Percentiles rank a stretch among this genome's conserved stretches.
Conservation (phyloP, 2,888 invertebrate genomes). For the Rhamphomyia laevipes region DNA sequence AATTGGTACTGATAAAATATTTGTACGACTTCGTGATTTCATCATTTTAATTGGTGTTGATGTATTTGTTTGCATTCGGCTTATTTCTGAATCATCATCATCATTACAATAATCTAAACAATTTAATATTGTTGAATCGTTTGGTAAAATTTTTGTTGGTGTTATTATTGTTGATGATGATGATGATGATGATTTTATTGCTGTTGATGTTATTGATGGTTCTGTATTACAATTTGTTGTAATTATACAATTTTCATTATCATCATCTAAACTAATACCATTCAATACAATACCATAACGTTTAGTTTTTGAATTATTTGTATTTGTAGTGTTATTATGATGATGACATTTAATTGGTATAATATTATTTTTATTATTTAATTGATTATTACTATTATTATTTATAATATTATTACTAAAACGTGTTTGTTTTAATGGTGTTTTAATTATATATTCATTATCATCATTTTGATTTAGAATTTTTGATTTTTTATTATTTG, state of each 20-base stretch:
- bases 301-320: slow-evolving; percentile 25
- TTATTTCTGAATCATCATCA: slow-evolving; percentile 40
- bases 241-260: slow-evolving; percentile 5
- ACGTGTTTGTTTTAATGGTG: neutral
- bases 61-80: slow-evolving; percentile 37
- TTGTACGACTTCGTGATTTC: slow-evolving; percentile 37
- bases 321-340: slow-evolving; percentile 18
- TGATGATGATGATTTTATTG: neutral
- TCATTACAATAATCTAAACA: slow-evolving; percentile 23
- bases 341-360: slow-evolving; percentile 3
- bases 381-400: neutral
- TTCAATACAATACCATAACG: slow-evolving; percentile 36
- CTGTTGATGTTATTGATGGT: slow-evolving; percentile 4
- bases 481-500: neutral
- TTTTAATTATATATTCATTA: neutral
- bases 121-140: slow-evolving; percentile 1
- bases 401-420: neutral
- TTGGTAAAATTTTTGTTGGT: neutral
- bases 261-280: slow-evolving; percentile 29
- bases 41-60: slow-evolving; percentile 38
- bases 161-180: slow-evolving; percentile 2
- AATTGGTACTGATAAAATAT: slow-evolving; percentile 42
- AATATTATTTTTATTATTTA: neutral
- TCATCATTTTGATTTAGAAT: neutral
- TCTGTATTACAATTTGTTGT: neutral